Base-by-base conservation (phyloP, 2,797 vertebrate species). In the Neosilurus hyrtlii region DNA sequence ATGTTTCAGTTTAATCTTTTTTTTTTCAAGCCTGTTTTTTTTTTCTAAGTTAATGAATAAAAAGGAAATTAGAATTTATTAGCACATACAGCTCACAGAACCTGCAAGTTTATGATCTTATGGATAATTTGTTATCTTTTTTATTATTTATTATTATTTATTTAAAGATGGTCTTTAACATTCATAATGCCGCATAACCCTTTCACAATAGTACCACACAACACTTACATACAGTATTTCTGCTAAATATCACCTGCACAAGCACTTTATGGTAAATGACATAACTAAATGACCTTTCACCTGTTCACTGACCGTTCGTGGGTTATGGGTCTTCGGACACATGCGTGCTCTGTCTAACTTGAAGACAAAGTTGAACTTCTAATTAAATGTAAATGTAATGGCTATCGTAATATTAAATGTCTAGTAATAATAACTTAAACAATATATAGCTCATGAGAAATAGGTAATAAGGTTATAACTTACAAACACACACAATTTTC, bases 21-120 rank as follows among this genome's bases (percentile, higher is more conserved):
- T 59, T 35, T 57, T 26, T 26, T 62, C 54, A 43, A 43, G 43
- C 43, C 43, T 43, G 43, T 43, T 9, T 54, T 16, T 73, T 73
- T 35, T 20, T 57, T 10, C n/a, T 30, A 6, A 8, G 26, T 73
- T 56, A 35, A n/a, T 9, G 52, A 43, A 16, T 6, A 66, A 14
- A 15, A 72, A 57, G 22, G 73, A 43, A 22, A 66, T 76, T 74
- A 77, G 73, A 22, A 59, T 74, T 54, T 62, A 72, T 75, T 26
- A 12, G 26, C 72, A 56, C 67, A 12, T 66, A 24, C 51, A 15
- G 35, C 54, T 75, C 7, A 49, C 22, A n/a, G 22, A 77, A 77
- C 7, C 35, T 49, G 75, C 30, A 61, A 61, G 35, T 35, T n/a
- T 59, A 59, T 59, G 11, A 43, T 59, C 16, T 56, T 22, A 74